Evolutionary conservation across 2,797 vertebrate genomes (phyloP), one percentile per base, ranked within the genome.

Genomic region (Limosa lapponica): DNA sequence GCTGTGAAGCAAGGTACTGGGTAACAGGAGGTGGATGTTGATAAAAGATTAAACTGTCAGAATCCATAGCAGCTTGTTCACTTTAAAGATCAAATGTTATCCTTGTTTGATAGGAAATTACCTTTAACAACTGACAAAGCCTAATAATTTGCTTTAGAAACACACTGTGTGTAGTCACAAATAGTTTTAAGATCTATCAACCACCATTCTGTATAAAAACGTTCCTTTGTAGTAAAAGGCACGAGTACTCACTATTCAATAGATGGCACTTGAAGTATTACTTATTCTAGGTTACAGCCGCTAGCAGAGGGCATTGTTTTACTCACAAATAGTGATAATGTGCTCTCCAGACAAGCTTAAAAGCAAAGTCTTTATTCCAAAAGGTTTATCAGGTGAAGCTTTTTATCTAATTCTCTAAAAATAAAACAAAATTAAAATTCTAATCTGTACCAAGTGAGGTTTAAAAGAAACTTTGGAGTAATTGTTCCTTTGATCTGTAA

Each of bases 321-420:
- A 44, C 36, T 39, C 55, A 62, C 48, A 64, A n/a, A 44, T 1
- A 70, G 24, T 0, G 3, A 4, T 5, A 72, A 72, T 2, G 1
- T 11, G 15, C 28, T 37, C 52, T 77, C 16, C 41, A 93, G 61
- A 22, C 7, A 65, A 71, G 54, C 16, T 66, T 18, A 36, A 71
- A 73, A 80, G 41, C 22, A 51, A 67, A 77, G 18, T 13, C 36
- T 54, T 86, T 46, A 58, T 77, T 62, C 64, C 34, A 36, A 58
- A 86, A 81, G 7, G 37, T 46, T 70, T 61, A 59, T n/a, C 39
- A 83, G 30, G 52, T 2, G 7, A 22, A 79, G 55, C 11, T 87
- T 78, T 73, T 58, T 30, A 78, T 49, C 30, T 36, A 75, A 51
- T 62, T 72, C 54, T 61, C 39, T 71, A 54, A 71, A 59, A 57